Percentiles rank a stretch among this genome's conserved stretches.
phyloP scores from a whole-genome alignment of 2,888 invertebrate genomes.

The Ametastegia equiseti region DNA sequence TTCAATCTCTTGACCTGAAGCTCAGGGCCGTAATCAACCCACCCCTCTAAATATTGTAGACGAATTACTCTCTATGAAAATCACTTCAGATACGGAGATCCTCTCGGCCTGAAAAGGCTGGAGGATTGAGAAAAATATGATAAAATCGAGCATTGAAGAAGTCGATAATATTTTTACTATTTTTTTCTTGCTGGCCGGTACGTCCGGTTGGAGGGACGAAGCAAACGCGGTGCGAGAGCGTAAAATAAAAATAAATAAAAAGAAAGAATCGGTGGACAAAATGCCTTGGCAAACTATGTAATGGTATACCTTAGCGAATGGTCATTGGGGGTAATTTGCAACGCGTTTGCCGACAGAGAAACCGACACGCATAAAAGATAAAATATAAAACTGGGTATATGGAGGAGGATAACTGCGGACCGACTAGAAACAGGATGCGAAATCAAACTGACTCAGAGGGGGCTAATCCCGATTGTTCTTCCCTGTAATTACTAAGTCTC shows the following conservation, averaged over 20 bases:
- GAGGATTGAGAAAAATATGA: too few species aligned
- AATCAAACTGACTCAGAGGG: background rate
- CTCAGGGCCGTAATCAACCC: too few species aligned
- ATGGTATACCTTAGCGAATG: background rate
- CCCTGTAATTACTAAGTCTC: slow-evolving; percentile 27
- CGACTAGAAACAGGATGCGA: background rate
- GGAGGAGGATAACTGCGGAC: background rate
- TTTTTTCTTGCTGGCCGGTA: background rate
- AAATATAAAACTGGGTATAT: background rate
- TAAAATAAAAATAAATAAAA: too few species aligned
- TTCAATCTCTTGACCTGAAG: too few species aligned
- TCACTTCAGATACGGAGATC: too few species aligned
- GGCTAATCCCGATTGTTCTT: background rate
- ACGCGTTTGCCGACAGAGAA: background rate
- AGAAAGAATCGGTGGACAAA: background rate
- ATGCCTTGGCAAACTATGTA: background rate
- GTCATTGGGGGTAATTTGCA: slow-evolving; percentile 26
- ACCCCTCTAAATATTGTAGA: too few species aligned
- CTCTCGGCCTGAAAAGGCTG: too few species aligned
- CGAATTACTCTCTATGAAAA: too few species aligned
- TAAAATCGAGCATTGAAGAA: too few species aligned
- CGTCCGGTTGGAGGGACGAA: background rate
- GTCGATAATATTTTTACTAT: background rate
- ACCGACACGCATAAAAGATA: background rate
- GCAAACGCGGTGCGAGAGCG: too few species aligned